These are phyloP conservation scores for Hypomecis atomaria DNA, from an alignment of 2,888 invertebrate genomes.

Conservation along the genomic window DNA sequence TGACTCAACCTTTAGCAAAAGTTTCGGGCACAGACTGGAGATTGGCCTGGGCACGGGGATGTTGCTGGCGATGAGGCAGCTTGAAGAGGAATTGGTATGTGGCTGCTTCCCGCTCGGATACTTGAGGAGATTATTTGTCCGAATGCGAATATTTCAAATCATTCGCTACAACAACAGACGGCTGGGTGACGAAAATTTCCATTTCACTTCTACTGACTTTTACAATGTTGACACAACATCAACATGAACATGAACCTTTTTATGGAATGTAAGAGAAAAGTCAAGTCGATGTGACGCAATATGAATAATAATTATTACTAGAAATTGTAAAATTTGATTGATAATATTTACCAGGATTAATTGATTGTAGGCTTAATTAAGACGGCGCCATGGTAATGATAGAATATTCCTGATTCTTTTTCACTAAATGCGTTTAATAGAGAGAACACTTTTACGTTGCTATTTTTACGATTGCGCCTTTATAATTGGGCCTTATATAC, in stretches of 20 bases:
- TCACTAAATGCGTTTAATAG: too few species aligned
- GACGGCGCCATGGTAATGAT: too few species aligned
- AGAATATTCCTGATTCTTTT: too few species aligned
- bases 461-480: too few species aligned
- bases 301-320: neutral
- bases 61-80: neutral
- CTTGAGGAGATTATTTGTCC: constrained; percentile 11
- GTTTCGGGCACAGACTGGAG: constrained; percentile 7
- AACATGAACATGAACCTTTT: neutral
- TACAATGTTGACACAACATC: constrained; percentile 6
- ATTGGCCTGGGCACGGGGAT: constrained; percentile 8
- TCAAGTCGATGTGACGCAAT: neutral
- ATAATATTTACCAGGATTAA: too few species aligned
- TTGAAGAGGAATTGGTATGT: neutral
- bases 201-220: constrained; percentile 2
- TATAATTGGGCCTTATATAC: too few species aligned
- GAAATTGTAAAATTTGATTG: too few species aligned
- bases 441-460: too few species aligned
- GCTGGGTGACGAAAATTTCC: neutral
- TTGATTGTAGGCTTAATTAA: too few species aligned
- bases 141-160: constrained; percentile 14
- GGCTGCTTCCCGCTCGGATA: constrained; percentile 14
- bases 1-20: neutral
- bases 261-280: neutral
- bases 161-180: constrained; percentile 13